A percentile compares a stretch with the other conserved stretches of the same genome.
Conservation (phyloP, 2,888 invertebrate genomes). For the Drosophila ezoana region DNA sequence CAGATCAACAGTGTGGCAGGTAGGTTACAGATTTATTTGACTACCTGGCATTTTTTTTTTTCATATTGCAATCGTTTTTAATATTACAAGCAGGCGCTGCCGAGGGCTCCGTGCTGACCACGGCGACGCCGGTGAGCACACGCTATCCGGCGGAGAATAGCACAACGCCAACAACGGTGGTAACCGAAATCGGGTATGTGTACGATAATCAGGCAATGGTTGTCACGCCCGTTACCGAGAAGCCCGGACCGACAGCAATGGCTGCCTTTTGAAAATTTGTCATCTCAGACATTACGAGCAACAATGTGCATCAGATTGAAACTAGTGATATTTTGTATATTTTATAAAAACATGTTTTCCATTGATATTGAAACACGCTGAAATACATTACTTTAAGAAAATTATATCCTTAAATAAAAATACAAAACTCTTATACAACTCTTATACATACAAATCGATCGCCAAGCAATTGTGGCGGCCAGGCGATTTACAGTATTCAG, state of each 20-base stretch:
- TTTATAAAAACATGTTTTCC: slow-evolving; percentile 27
- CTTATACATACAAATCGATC: neutral
- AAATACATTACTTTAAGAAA: slow-evolving; percentile 32
- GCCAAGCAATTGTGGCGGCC: slow-evolving; percentile 6
- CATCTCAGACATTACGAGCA: slow-evolving; percentile 13
- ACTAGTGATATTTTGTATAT: slow-evolving; percentile 65
- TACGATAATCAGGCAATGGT: slow-evolving; percentile 90
- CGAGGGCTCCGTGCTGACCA: slow-evolving; percentile 88
- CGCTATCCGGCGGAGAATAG: slow-evolving; percentile 91
- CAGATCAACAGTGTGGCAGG: slow-evolving; percentile 83
- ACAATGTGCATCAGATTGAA: slow-evolving; percentile 75
- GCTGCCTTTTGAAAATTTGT: slow-evolving; percentile 46
- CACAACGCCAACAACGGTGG: slow-evolving; percentile 87
- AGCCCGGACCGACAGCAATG: slow-evolving; percentile 60
- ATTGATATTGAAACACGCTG: slow-evolving; percentile 14
- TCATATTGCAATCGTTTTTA: neutral
- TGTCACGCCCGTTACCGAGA: slow-evolving; percentile 86
- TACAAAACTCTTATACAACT: neutral
- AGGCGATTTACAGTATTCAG: neutral
- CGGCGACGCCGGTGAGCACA: slow-evolving; percentile 89
- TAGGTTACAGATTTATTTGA: slow-evolving; percentile 43
- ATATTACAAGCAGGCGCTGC: slow-evolving; percentile 84
- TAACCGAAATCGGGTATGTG: slow-evolving; percentile 88
- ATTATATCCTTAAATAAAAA: slow-evolving; percentile 13
- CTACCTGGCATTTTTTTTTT: slow-evolving; percentile 29